Base-by-base conservation (phyloP, 2,797 vertebrate genomes). In the Hafferia zeledoni region DNA sequence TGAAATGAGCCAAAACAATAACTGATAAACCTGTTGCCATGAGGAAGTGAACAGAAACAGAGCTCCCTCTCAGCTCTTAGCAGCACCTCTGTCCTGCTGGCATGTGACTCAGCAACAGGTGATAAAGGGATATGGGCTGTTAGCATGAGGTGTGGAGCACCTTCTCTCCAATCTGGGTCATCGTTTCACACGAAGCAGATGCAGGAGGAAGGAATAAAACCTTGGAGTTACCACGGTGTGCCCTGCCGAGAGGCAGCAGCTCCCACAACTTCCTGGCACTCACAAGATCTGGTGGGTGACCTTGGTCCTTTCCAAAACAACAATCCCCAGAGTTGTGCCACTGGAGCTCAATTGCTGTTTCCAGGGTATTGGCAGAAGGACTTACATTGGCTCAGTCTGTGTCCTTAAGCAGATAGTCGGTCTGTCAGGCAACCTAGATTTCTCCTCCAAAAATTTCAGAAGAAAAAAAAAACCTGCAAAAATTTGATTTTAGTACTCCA, bases 111-210 rank as follows among this genome's bases (percentile, higher is more conserved):
- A 30, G 83, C 2, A 83, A 52, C 56, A 59, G 80, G 52, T 18
- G 28, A 53, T 4, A 27, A 53, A 72, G 68, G 43, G 13, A 24
- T 18, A 5, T 1, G 33, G 24, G 57, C 72, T 60, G 22, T 13
- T 7, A 30, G 53, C 20, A 17, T 3, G 15, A 56, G 57, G 20
- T 10, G 33, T 1, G 27, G 31, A 10, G 28, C 43, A 10, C 28
- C 31, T 6, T n/a, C 27, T 20, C 33, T 37, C 14, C 3, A 0
- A 3, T 6, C 19, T 12, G 33, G 25, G 59, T 39, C 56, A 47
- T 15, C 1, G 2, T n/a, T 64, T 33, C 18, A 3, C 1, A 7
- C 47, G 0, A 0, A 55, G n/a, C 33, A 30, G 60, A 37, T 19
- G 6, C 1, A 1, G 43, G 22, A 67, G 49, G 25, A 30, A 65